Percentiles rank a stretch among this genome's conserved stretches.
phyloP scores from a whole-genome alignment of 2,888 invertebrate species.

The Mechanitis mazaeus region DNA sequence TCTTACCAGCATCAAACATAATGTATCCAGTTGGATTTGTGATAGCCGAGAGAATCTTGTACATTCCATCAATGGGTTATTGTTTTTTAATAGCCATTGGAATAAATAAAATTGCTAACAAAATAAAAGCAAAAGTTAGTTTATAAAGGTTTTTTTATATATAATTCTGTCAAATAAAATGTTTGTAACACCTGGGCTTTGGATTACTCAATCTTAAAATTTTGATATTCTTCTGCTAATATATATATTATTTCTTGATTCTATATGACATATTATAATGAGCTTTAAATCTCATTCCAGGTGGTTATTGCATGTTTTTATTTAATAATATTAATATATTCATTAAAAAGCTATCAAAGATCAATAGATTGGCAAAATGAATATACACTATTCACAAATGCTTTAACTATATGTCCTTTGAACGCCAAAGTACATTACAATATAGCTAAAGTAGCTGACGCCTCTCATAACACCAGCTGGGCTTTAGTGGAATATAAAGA shows the following conservation, averaged over 20 bases:
- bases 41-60: constrained; percentile 89
- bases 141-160: constrained; percentile 8
- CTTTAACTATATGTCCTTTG: constrained; percentile 89
- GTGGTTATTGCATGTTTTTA: constrained; percentile 28
- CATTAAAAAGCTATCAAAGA: constrained; percentile 76
- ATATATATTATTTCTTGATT: too few relatives aligned
- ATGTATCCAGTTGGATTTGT: constrained; percentile 93
- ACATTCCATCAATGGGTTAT: constrained; percentile 88
- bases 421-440: constrained; percentile 98
- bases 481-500: constrained; percentile 87
- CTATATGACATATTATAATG: too few relatives aligned
- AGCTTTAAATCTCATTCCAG: constrained; percentile 14
- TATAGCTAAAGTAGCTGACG: constrained; percentile 91
- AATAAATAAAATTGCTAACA: constrained; percentile 48
- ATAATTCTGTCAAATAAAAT: too few relatives aligned
- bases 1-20: constrained; percentile 89
- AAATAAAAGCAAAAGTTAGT: neutral
- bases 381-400: constrained; percentile 86
- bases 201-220: too few relatives aligned
- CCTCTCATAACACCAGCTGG: constrained; percentile 79
- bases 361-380: constrained; percentile 90
- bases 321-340: constrained; percentile 40
- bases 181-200: too few relatives aligned
- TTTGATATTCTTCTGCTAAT: too few relatives aligned
- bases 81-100: constrained; percentile 83